Base-by-base conservation (phyloP, 35 echinoderm and acorn worm genomes). In the Anneissia japonica region DNA sequence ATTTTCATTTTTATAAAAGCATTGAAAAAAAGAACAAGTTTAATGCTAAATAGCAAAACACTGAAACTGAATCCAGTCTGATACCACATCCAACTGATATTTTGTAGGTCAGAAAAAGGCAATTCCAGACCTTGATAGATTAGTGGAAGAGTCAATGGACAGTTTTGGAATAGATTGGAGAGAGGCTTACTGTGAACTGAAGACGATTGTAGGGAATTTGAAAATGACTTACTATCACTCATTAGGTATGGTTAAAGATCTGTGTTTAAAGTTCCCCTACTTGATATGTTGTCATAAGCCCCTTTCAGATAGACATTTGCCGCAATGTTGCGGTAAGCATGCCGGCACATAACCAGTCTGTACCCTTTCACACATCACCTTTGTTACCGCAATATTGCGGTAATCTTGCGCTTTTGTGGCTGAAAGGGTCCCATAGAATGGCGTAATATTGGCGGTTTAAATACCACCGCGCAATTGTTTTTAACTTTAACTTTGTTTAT, bases 131-230 rank as follows among this genome's bases (percentile, higher is more conserved):
- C 78, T 99, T 39, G 79, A 81, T 35, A 39, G 74, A 0, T 51
- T 99, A 83, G 79, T 99, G 21, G 86, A 94, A 46, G 80, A 89
- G 28, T 94, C 77, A 64, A 99, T 89, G 84, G 86, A 88, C 21
- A 84, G 89, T 40, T 85, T 91, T 72, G 39, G 74, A 34, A 90
- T 99, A 0, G 96, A 99, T 76, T 99, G 96, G 96, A 90, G 77
- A 41, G 86, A 82, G 37, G 96, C 96, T 4, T 99, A 94, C 38
- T 36, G 46, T 43, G 83, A 94, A 19, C 79, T 94, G 23, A 77
- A 34, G 30, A 76, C 39, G 13, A 79, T 94, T 38, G 79, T 90
- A 39, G 40, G 45, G 4, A 46, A 89, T 80, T 75, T 75, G 4
- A 84, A 88, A 40, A 74, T 32, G 39, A 23, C 51, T 16, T 16